Evolutionary conservation across 2,113 vertebrate species (phyloP).

Genomic region (Elaphurus davidianus): DNA sequence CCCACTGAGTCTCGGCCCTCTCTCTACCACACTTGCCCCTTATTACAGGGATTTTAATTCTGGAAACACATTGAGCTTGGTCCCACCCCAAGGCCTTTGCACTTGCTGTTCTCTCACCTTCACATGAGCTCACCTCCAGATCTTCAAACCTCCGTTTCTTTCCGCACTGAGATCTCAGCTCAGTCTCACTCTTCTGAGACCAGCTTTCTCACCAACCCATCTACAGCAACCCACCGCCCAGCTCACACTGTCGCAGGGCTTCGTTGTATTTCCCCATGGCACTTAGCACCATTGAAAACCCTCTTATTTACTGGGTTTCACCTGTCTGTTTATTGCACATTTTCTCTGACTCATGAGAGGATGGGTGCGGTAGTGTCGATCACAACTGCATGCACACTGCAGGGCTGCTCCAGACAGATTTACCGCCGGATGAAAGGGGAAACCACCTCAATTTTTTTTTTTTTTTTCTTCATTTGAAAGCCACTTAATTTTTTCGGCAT

Average conservation of each 20-base stretch:
- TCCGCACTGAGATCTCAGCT: neutral
- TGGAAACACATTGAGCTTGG: neutral
- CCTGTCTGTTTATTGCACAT: neutral
- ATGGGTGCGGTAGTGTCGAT: neutral
- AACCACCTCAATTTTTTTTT: neutral
- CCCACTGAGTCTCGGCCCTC: neutral
- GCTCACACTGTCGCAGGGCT: neutral
- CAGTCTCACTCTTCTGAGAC: neutral
- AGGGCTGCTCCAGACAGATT: neutral
- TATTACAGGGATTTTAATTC: neutral
- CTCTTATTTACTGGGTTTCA: neutral
- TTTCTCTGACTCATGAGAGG: neutral
- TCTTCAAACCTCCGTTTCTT: neutral
- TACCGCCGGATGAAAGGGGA: neutral
- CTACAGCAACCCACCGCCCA: neutral
- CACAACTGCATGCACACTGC: neutral
- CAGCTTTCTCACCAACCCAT: too few species aligned
- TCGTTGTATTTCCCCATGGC: neutral
- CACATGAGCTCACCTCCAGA: neutral
- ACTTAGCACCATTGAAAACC: neutral
- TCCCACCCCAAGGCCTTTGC: neutral
- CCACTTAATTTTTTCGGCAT: neutral
- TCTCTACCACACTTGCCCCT: neutral
- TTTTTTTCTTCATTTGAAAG: neutral
- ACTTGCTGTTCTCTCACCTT: neutral